Percentiles rank a stretch among this genome's conserved stretches.
phyloP scores from a whole-genome alignment of 2,113 vertebrate species.

The Aix galericulata region DNA sequence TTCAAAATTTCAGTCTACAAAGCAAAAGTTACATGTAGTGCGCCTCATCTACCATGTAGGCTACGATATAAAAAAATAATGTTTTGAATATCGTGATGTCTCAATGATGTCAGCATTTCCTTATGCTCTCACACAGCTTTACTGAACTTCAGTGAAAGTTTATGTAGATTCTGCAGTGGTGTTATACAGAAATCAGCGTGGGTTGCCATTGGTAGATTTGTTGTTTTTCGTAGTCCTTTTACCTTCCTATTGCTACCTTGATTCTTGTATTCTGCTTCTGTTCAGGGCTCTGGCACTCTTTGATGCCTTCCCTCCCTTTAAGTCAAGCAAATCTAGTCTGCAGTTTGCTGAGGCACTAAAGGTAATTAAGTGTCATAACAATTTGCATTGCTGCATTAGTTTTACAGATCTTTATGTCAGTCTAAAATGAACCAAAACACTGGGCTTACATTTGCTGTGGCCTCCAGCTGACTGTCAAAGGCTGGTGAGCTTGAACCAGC shows the following conservation, averaged over 20 bases:
- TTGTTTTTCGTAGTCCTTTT: neutral
- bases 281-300: neutral
- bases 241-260: neutral
- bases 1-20: neutral
- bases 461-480: neutral
- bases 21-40: neutral
- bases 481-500: neutral
- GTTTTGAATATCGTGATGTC: neutral
- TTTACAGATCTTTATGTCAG: neutral
- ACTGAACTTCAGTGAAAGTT: neutral
- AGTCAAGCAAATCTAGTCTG: neutral
- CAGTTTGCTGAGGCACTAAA: neutral
- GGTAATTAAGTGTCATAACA: neutral
- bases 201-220: fast-evolving
- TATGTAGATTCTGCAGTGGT: neutral
- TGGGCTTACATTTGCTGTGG: neutral
- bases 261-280: neutral
- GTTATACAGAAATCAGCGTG: neutral
- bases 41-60: neutral
- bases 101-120: neutral
- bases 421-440: neutral
- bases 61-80: fast-evolving
- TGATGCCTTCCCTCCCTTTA: neutral
- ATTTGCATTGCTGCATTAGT: neutral
- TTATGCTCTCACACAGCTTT: neutral